Evolutionary conservation across 2,797 vertebrate species (phyloP), one percentile per base, ranked within the genome.

Genomic region (Orestias chungarensis): DNA sequence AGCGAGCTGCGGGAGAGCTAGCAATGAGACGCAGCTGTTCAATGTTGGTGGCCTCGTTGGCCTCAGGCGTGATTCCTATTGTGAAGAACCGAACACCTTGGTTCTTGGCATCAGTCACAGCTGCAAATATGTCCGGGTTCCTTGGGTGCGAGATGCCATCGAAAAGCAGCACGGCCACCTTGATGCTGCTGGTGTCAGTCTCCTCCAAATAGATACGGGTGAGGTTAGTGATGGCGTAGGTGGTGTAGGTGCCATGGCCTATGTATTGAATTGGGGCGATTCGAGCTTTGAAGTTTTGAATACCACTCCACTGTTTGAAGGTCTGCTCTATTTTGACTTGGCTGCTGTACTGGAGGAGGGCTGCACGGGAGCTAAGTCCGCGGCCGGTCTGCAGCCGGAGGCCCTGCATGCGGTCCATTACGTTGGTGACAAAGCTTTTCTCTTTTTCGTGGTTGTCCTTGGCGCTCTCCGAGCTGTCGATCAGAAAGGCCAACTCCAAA

Each of bases 291-390:
- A 97, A 97, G 73, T 92, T 87, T 18, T 94, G 93, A 0, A 90
- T 85, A 35, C 95, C 95, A 76, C 80, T 87, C 97, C 96, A 98
- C 76, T 96, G 92, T 64, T 85, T 94, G 89, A 97, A 97, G 29
- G 93, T 94, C 87, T 96, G 96, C 84, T 97, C 96, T 0, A 93
- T 87, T 81, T 91, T 91, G 66, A 97, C 96, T 0, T 95, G 95
- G 89, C 96, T 97, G 93, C 96, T 97, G 86, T 97, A 98, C 91
- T 98, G 97, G 4, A 98, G 93, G 71, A 98, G 90, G 55, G 96
- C 96, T 0, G 94, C 94, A 7, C 95, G 94, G 70, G 94, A 95
- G 73, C 74, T 91, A 70, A 97, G 88, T 1, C 92, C 79, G 2
- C 78, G 95, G 46, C 94, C 93, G 0, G 92, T 95, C 82, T 89